Conservation (phyloP, 1,140 invertebrate species). For the Monochamus saltuarius region DNA sequence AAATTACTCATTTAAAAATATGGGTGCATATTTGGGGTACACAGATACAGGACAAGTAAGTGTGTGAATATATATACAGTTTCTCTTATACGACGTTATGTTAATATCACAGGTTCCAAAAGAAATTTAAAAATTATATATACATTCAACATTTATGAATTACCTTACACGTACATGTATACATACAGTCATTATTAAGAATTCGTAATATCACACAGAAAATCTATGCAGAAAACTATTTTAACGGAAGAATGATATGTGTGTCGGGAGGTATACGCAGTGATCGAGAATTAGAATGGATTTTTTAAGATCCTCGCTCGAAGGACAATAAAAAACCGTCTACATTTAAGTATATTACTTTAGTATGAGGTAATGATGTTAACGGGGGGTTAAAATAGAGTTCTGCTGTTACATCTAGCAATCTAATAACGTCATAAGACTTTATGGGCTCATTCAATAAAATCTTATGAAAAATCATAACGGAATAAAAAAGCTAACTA, state of each 20-base stretch:
- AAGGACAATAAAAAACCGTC: constrained; percentile 12
- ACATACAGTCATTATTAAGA: constrained; percentile 12
- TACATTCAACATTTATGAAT: constrained; percentile 8
- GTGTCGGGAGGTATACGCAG: neutral
- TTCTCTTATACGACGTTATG: constrained; percentile 12
- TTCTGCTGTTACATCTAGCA: constrained; percentile 3
- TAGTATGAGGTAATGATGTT: constrained; percentile 19
- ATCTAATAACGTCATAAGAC: constrained; percentile 24
- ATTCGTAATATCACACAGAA: constrained; percentile 6
- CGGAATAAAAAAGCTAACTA: too few species aligned
- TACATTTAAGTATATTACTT: constrained; percentile 20
- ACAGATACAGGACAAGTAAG: neutral
- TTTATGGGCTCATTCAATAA: constrained; percentile 41
- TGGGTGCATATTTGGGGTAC: neutral
- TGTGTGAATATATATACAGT: constrained; percentile 12
- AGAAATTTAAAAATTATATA: constrained; percentile 17
- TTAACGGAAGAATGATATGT: constrained; percentile 17
- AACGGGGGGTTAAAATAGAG: constrained; percentile 18
- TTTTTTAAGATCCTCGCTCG: constrained; percentile 12
- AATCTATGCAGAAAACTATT: constrained; percentile 18
- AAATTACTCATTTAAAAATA: constrained; percentile 4
- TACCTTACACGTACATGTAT: neutral
- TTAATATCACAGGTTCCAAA: constrained; percentile 33
- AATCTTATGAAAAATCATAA: constrained; percentile 28
- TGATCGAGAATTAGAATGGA: neutral